phyloP scores from a whole-genome alignment of 2,113 vertebrate species.

The Anas platyrhynchos region DNA sequence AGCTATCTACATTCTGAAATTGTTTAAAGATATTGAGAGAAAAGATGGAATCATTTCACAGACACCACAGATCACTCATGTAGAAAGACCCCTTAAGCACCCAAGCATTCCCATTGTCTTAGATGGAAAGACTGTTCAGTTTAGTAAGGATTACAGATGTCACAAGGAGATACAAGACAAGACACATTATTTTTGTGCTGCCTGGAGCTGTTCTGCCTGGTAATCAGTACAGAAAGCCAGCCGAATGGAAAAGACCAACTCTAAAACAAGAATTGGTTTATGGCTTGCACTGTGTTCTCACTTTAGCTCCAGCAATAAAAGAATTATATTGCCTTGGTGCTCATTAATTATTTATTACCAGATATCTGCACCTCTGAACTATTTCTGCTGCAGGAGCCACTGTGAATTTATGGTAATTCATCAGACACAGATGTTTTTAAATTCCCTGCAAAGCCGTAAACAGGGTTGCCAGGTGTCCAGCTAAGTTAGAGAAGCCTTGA shows the following conservation, averaged over 20 bases:
- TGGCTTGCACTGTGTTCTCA: neutral
- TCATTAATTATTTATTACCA: constrained; percentile 73
- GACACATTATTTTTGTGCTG: neutral
- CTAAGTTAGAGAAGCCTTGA: constrained; percentile 44
- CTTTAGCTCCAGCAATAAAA: constrained; percentile 52
- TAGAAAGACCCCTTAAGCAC: neutral
- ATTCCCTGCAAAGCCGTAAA: constrained; percentile 68
- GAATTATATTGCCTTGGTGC: neutral
- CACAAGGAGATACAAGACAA: neutral
- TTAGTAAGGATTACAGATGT: neutral
- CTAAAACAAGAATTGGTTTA: constrained; percentile 13
- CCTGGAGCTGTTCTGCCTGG: neutral
- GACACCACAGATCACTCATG: neutral
- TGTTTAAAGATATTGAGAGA: neutral
- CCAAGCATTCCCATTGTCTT: neutral
- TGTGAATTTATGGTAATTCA: constrained; percentile 46
- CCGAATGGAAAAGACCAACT: constrained; percentile 23
- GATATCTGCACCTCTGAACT: constrained; percentile 41
- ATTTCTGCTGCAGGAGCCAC: constrained; percentile 38
- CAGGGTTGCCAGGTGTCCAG: constrained; percentile 62
- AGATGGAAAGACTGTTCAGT: neutral
- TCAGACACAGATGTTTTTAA: constrained; percentile 66
- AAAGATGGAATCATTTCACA: neutral
- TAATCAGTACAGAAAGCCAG: constrained; percentile 26
- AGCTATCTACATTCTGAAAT: neutral